Conservation (phyloP, 2,797 vertebrate genomes). For the Halcyon badia region DNA sequence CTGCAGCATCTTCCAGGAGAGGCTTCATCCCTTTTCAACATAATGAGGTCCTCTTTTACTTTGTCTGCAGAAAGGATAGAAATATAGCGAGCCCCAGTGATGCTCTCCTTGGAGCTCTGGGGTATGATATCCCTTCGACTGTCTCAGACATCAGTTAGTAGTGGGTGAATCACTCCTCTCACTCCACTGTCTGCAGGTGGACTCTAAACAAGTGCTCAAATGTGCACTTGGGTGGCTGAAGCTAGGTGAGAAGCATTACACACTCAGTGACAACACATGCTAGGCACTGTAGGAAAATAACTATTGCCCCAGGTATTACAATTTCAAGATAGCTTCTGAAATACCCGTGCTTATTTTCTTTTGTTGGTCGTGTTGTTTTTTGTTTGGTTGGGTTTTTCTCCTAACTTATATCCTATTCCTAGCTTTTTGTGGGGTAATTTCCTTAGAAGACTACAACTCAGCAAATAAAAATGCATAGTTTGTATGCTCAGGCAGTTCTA, state of each 20-base stretch:
- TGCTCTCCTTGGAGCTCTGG: neutral
- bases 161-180: neutral
- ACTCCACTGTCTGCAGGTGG: neutral
- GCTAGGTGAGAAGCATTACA: neutral
- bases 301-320: neutral
- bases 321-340: neutral
- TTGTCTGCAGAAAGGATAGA: neutral
- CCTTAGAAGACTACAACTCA: neutral
- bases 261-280: neutral
- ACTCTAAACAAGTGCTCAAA: neutral
- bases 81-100: neutral
- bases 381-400: neutral
- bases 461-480: neutral
- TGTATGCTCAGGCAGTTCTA: slow-evolving; percentile 7
- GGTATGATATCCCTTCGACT: neutral
- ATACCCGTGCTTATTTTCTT: neutral
- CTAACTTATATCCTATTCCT: neutral
- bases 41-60: neutral
- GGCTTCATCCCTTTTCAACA: neutral
- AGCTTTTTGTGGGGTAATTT: neutral
- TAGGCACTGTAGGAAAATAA: neutral
- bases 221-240: neutral
- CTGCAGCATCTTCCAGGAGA: neutral
- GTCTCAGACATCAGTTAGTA: neutral
- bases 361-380: neutral